Base-by-base conservation (phyloP, 2,113 vertebrate species). In the Marcusenius ussheri region DNA sequence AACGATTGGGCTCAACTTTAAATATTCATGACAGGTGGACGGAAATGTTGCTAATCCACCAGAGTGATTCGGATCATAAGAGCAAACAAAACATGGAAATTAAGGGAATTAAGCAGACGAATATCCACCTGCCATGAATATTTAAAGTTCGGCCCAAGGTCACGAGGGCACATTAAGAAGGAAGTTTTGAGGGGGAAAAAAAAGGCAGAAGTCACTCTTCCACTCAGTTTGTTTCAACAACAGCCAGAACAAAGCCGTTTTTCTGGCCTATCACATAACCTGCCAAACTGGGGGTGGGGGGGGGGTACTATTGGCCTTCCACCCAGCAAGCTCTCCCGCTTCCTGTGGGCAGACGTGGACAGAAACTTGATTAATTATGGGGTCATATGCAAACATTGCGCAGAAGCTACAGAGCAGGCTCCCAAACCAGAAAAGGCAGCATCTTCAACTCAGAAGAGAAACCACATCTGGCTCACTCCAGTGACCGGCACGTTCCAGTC, bases 21-120 rank as follows among this genome's bases (percentile, higher is more conserved):
- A 87, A 53, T 87, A 87, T 87, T 87, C 85, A 87, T 56, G 47
- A 56, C 85, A 87, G 49, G 49, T 53, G 31, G 49, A 87, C n/a
- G 31, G 27, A n/a, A 56, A 53, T 87, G 45, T 84, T 47, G 49
- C 50, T 53, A 87, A 87, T 87, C 46, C 47, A 53, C 24, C 50
- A 15, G 50, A 87, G 85, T 27, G n/a, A 53, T 87, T 87, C 27
- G n/a, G 50, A 53, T 87, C 27, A 53, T 87, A 35, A n/a, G 27
- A 53, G 47, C 9, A 53, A 39, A 56, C 46, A 87, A 35, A 35
- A 53, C 15, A 56, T 13, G 27, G 31, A 87, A 87, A 87, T 19
- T n/a, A 87, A 53, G 45, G 24, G 35, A 80, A 80, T 80, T 80
- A 84, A 84, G 42, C 35, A 42, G 8, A 47, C 9, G 8, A 84